Base-by-base conservation (phyloP, 2,797 vertebrate species). In the Sebastes trivittatus region DNA sequence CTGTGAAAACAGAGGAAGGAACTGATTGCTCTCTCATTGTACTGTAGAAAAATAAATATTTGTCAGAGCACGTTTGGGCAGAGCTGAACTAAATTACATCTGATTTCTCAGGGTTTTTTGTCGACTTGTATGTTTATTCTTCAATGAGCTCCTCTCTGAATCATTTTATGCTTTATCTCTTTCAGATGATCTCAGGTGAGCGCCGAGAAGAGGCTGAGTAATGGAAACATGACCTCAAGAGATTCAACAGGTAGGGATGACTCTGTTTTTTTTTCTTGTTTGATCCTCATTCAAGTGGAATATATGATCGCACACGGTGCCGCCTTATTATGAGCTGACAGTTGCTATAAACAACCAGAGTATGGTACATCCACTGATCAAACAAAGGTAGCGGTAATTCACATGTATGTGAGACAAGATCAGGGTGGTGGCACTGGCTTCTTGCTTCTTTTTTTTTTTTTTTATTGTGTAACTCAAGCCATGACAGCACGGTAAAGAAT, bases 401-500 rank as follows among this genome's bases (percentile, higher is more conserved):
- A 75, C 69, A 72, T 77, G 30, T 67, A 75, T 27, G 16, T 34
- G 63, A 80, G 77, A 78, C 63, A 23, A 36, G 71, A 78, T 84
- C 70, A 13, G 75, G 84, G 83, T 77, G 78, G 76, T 80, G 83
- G 67, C 80, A 78, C 67, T 87, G 85, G 85, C 78, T 77, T 65
- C 4, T 16, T 80, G 82, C 87, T 84, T 20, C 27, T 3, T 87
- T 62, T 85, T 86, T 78, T 78, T 73, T 70, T 84, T 83, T 80
- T 64, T 49, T 36, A 83, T 84, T 86, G 73, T 94, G 94, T 92
- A 93, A 95, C 88, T 89, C 72, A 82, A 93, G 90, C 91, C 86
- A 81, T 93, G 91, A 94, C 90, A 89, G 87, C 84, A 68, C 14
- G 49, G 84, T 84, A 72, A 93, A 90, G 91, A 94, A 92, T 92